Conservation (phyloP, 2,888 invertebrate genomes). For the Machimus rusticus region DNA sequence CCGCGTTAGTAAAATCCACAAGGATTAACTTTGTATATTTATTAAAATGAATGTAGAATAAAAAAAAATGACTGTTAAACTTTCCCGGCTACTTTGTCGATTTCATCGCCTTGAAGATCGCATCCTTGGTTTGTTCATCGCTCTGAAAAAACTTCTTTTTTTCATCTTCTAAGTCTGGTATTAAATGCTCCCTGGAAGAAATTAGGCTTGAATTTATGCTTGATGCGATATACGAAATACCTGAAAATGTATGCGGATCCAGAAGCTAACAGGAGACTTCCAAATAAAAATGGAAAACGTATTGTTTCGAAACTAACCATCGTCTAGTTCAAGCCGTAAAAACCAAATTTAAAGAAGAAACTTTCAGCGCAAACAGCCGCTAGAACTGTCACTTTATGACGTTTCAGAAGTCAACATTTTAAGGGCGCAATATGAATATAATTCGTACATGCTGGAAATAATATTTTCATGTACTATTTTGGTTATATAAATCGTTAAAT, state of each 20-base stretch:
- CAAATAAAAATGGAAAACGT: conserved; percentile 15
- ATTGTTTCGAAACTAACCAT: conserved; percentile 22
- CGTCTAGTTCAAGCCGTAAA: neutral
- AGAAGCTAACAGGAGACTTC: neutral
- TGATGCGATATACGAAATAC: neutral
- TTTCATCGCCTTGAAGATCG: neutral
- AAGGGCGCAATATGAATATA: no score
- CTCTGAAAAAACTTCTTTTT: neutral
- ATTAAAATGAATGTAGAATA: neutral
- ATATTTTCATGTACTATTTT: neutral
- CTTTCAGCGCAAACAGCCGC: neutral
- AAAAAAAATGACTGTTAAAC: neutral
- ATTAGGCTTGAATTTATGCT: neutral
- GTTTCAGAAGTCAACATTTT: neutral
- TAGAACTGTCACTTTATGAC: neutral
- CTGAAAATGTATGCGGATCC: neutral
- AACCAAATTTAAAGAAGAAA: neutral
- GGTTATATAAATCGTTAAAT: neutral
- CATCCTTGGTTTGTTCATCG: neutral
- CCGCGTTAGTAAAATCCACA: conserved; percentile 66
- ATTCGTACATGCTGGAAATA: no score
- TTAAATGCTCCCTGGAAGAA: neutral
- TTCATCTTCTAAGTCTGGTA: conserved; percentile 24
- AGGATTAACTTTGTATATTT: conserved; percentile 59
- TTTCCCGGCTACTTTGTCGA: neutral